Evolutionary conservation across 1,140 invertebrate genomes (phyloP), one percentile per base, ranked within the genome.

Genomic region (Zaprionus gabonicus): DNA sequence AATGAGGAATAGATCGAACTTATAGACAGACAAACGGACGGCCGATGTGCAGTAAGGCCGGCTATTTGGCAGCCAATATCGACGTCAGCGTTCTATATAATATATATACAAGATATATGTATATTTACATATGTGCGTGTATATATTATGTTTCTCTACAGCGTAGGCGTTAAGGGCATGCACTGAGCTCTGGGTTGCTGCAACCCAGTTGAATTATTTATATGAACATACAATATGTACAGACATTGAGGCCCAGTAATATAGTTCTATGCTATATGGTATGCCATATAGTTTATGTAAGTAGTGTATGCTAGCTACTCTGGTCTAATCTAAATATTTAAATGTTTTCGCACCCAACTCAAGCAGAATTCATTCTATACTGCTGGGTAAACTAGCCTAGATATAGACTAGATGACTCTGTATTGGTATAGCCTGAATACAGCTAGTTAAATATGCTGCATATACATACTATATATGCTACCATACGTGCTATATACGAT

Each of bases 1-100:
- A 85, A 86, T 85, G 82, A 85, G 82, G 82, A 85, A 86, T 85
- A 87, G 56, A 76, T 86, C 74, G 76, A 59, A 82, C 57, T 64
- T 72, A 76, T 76, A 80, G 56, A 55, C 17, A 27, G 31, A 59
- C 12, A 3, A 46, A 49, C 46, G 12, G 55, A 36, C 20, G 23
- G 41, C 3, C 31, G 38, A 60, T 31, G 25, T 62, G 62, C 57
- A 31, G 13, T 72, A 62, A 76, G 74, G 74, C 70, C 74, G 70
- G 69, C 49, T 58, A 56, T 62, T 71, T 76, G 68, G 73, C 73
- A 76, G 68, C 68, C 55, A 65, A 59, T 41, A 65, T 60, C 59
- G 68, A 76, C 73, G 68, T 76, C 68, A 71, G 60, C 60, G 53
- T 64, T 17, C 31, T 17, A 46, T 46, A 46, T 46, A 44, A 38